These are phyloP conservation scores for Ascaphus truei DNA, from an alignment of 2,113 vertebrate species.

Conservation along the genomic window DNA sequence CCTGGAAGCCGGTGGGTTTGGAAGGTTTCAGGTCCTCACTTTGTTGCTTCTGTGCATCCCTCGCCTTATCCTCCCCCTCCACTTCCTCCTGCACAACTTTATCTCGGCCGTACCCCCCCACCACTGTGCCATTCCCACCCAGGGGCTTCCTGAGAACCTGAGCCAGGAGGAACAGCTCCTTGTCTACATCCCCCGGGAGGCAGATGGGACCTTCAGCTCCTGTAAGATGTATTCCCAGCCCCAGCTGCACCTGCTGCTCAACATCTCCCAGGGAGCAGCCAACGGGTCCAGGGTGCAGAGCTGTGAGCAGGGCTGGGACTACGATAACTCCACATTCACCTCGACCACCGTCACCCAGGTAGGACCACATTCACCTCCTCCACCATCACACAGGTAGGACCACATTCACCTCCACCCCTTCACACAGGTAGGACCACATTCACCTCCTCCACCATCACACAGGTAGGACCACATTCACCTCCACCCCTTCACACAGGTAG, in stretches of 20 bases:
- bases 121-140: constrained; percentile 64
- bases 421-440: too few relatives aligned
- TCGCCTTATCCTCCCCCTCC: constrained; percentile 70
- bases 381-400: too few relatives aligned
- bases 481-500: too few relatives aligned
- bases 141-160: constrained; percentile 59
- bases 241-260: constrained; percentile 65
- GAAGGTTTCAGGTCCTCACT: constrained; percentile 67
- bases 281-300: constrained; percentile 42
- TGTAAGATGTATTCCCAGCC: constrained; percentile 69
- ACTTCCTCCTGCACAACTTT: constrained; percentile 84
- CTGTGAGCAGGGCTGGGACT: constrained; percentile 78
- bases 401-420: too few relatives aligned
- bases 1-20: constrained; percentile 66
- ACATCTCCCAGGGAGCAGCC: constrained; percentile 49
- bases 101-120: constrained; percentile 71
- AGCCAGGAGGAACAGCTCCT: constrained; percentile 56
- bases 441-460: too few relatives aligned
- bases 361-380: too few relatives aligned
- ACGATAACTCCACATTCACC: constrained; percentile 68
- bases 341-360: constrained; percentile 77
- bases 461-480: too few relatives aligned
- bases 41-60: constrained; percentile 67
- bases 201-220: constrained; percentile 63
- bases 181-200: constrained; percentile 59